These are phyloP conservation scores for Embidobia sp. DNA, from an alignment of 2,888 invertebrate species.

Conservation along the genomic window DNA sequence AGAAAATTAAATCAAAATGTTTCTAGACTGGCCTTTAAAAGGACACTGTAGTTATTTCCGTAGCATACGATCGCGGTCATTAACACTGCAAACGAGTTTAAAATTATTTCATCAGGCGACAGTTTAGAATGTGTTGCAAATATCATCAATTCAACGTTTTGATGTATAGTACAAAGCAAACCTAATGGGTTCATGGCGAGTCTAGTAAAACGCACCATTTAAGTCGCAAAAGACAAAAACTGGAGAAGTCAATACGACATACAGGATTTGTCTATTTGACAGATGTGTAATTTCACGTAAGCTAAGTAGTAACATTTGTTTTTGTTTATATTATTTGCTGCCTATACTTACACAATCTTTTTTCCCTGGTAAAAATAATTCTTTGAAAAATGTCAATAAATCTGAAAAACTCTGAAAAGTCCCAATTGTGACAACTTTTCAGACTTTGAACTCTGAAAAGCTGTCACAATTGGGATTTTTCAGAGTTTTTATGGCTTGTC, in stretches of 20 bases:
- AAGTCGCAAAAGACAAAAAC: conserved; percentile 8
- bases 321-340: conserved; percentile 14
- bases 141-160: conserved; percentile 7
- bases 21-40: not conserved
- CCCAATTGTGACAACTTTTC: too few relatives aligned
- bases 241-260: conserved; percentile 3
- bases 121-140: conserved; percentile 6
- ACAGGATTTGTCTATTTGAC: not conserved
- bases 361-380: too few relatives aligned
- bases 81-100: not conserved
- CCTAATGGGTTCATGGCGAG: conserved; percentile 9
- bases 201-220: conserved; percentile 9
- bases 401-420: too few relatives aligned
- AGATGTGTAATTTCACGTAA: conserved; percentile 5
- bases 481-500: too few relatives aligned
- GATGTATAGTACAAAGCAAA: conserved; percentile 7
- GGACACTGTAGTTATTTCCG: conserved; percentile 1
- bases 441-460: too few relatives aligned
- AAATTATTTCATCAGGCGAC: not conserved
- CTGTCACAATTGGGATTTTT: too few relatives aligned
- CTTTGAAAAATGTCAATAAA: too few relatives aligned
- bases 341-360: conserved; percentile 19
- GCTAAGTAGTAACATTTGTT: conserved; percentile 11
- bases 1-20: not conserved
- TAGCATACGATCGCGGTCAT: conserved; percentile 8